phyloP scores from a whole-genome alignment of 2,888 invertebrate species.

The Nomada goodeniana region DNA sequence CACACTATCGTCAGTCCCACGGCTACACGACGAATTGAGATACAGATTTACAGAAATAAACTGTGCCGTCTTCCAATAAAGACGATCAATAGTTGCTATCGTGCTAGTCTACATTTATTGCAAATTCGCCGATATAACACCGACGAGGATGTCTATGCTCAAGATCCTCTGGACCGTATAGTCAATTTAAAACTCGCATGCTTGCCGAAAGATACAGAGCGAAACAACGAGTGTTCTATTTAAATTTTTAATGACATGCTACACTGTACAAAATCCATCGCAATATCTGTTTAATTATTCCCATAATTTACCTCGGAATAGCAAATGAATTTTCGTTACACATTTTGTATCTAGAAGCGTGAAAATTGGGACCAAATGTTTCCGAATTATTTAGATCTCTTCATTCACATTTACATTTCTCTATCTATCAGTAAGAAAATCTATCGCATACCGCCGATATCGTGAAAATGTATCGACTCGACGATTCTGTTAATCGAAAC shows the following conservation, averaged over 20 bases:
- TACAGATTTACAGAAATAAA: slow-evolving; percentile 33
- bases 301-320: not conserved
- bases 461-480: not conserved
- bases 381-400: not conserved
- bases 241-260: not conserved
- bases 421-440: slow-evolving; percentile 21
- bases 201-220: slow-evolving; percentile 41
- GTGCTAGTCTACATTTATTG: slow-evolving; percentile 50
- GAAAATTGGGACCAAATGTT: no score
- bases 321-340: no score
- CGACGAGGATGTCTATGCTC: not conserved
- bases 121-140: slow-evolving; percentile 27
- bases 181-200: slow-evolving; percentile 42
- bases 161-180: slow-evolving; percentile 7
- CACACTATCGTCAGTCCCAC: slow-evolving; percentile 26
- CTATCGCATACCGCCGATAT: not conserved
- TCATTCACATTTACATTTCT: not conserved
- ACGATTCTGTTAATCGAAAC: not conserved
- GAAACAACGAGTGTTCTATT: not conserved
- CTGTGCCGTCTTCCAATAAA: slow-evolving; percentile 19
- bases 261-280: not conserved
- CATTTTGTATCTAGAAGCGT: no score
- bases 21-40: slow-evolving; percentile 28
- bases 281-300: not conserved
- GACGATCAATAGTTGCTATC: slow-evolving; percentile 25